phyloP scores from a whole-genome alignment of 2,113 vertebrate species.

The Ophiodon elongatus region DNA sequence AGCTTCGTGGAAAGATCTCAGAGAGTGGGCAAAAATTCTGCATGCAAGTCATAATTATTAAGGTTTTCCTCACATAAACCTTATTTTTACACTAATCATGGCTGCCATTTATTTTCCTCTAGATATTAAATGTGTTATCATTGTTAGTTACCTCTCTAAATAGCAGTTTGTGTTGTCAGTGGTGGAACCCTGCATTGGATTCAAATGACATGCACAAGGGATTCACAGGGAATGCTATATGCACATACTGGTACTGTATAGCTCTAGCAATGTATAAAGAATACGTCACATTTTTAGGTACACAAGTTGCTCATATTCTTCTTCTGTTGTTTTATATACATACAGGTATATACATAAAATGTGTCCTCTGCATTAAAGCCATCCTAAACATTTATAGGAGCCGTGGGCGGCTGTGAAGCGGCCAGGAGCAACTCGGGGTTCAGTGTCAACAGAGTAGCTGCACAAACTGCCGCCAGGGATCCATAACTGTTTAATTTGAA shows the following conservation, averaged over 20 bases:
- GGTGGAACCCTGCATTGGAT: not conserved
- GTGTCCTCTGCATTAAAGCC: too few relatives aligned
- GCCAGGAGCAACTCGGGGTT: too few relatives aligned
- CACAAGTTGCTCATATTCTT: not conserved
- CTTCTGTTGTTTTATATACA: not conserved
- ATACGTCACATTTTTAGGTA: not conserved
- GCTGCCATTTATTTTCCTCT: not conserved
- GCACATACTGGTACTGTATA: not conserved
- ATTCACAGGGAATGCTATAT: too few relatives aligned
- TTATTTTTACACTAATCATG: not conserved
- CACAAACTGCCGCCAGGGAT: not conserved
- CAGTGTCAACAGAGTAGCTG: not conserved
- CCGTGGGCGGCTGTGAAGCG: too few relatives aligned
- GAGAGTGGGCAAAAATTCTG: not conserved
- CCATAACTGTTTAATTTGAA: not conserved
- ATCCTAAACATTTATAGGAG: too few relatives aligned
- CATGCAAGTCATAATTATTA: not conserved
- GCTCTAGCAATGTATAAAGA: not conserved
- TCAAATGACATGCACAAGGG: not conserved
- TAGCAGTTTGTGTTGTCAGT: not conserved
- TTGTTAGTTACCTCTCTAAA: not conserved
- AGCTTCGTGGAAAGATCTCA: not conserved
- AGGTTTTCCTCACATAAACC: not conserved
- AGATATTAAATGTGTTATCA: not conserved
- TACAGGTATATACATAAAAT: too few relatives aligned